A percentile compares a stretch with the other conserved stretches of the same genome.
Conservation (phyloP, 2,113 vertebrate genomes). For the Nerophis lumbriciformis region DNA sequence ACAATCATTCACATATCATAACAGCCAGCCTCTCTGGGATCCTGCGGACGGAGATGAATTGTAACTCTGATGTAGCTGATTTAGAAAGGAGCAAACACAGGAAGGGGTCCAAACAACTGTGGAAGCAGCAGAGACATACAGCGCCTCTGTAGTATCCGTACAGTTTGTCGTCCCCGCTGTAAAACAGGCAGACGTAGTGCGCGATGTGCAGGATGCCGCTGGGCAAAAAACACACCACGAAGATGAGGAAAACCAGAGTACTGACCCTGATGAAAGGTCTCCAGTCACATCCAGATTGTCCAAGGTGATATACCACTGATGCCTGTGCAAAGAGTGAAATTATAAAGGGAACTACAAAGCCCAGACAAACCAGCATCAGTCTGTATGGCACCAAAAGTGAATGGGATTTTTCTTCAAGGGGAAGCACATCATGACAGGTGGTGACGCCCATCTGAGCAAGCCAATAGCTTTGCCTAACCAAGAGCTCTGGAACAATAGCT, state of each 20-base stretch:
- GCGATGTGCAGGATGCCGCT: conserved; percentile 78
- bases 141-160: conserved; percentile 80
- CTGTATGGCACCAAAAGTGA: conserved; percentile 72
- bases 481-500: conserved; percentile 77
- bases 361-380: conserved; percentile 72
- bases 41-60: conserved; percentile 48
- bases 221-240: conserved; percentile 82
- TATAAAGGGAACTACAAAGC: conserved; percentile 79
- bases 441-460: conserved; percentile 50
- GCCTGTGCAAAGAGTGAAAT: conserved; percentile 78
- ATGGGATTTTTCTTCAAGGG: conserved; percentile 54
- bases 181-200: conserved; percentile 78
- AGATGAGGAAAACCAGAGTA: conserved; percentile 81
- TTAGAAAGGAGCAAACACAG: conserved; percentile 83
- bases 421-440: conserved; percentile 83
- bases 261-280: conserved; percentile 77
- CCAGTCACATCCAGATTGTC: conserved; percentile 73
- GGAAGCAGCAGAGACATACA: conserved; percentile 85
- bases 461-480: conserved; percentile 77
- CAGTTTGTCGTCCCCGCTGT: conserved; percentile 64
- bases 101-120: conserved; percentile 89
- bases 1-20: conserved; percentile 27
- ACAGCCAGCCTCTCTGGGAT: conserved; percentile 24
- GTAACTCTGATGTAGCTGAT: conserved; percentile 47
- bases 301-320: conserved; percentile 76